These are phyloP conservation scores for Silurus aristotelis DNA, from an alignment of 2,797 vertebrate genomes.

Conservation along the genomic window DNA sequence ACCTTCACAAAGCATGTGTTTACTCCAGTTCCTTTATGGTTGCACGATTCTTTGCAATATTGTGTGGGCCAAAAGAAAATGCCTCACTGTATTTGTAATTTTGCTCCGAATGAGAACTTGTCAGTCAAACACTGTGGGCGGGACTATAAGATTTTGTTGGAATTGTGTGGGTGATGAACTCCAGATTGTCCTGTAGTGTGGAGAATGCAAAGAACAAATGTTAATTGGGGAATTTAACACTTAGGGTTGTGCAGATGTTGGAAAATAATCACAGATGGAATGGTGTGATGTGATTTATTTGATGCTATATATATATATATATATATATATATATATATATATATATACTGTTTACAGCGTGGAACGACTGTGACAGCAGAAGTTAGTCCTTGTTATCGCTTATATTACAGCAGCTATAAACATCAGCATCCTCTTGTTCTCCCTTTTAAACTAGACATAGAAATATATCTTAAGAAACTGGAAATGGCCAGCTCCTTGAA, in stretches of 20 bases:
- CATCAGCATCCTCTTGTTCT: neutral
- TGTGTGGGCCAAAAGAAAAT: neutral
- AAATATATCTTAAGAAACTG: neutral
- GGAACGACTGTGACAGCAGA: neutral
- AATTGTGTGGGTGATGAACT: neutral
- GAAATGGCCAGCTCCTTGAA: too few relatives aligned
- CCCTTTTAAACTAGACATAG: neutral
- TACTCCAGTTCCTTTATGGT: neutral
- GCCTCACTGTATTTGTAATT: neutral
- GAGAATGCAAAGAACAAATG: neutral
- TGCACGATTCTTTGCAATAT: neutral
- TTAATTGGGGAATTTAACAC: neutral
- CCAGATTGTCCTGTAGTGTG: neutral
- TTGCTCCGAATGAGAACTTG: too few relatives aligned
- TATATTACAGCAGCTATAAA: neutral
- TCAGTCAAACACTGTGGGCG: constrained; percentile 8
- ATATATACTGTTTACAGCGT: too few relatives aligned
- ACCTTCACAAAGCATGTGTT: neutral
- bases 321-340: neutral
- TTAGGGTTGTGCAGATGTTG: neutral
- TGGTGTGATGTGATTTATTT: neutral
- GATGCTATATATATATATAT: too few relatives aligned
- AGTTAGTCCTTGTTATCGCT: neutral
- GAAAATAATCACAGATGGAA: neutral
- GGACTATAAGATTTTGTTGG: neutral